Percentiles rank a stretch among this genome's conserved stretches.
These are phyloP conservation scores for Catajapyx aquilonaris DNA, from an alignment of 1,140 invertebrate species.

Conservation along the genomic window DNA sequence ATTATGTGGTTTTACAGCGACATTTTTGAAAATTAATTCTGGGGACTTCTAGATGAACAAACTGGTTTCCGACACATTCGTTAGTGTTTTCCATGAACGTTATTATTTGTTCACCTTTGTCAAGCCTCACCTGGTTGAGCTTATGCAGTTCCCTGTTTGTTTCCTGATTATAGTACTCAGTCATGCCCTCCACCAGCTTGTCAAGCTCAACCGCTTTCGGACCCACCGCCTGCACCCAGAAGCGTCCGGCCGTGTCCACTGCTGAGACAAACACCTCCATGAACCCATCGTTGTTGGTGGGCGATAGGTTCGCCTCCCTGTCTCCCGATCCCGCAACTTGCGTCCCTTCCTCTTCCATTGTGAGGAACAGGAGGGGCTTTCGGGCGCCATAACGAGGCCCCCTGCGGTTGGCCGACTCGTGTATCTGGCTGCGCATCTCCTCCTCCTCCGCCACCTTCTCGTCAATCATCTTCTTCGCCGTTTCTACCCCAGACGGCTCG, in stretches of 20 bases:
- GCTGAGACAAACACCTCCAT: slow-evolving; percentile 66
- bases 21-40: too few species aligned
- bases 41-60: too few species aligned
- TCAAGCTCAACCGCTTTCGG: slow-evolving; percentile 45
- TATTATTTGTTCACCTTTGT: too few species aligned
- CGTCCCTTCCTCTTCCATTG: too few species aligned
- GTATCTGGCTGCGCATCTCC: background rate
- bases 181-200: slow-evolving; percentile 51
- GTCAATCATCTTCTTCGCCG: background rate
- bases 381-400: too few species aligned
- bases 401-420: background rate
- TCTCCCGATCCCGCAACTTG: too few species aligned
- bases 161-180: slow-evolving; percentile 41
- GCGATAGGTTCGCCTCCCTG: slow-evolving; percentile 10
- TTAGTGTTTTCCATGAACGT: too few species aligned
- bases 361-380: too few species aligned
- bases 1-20: too few species aligned
- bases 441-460: background rate
- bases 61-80: too few species aligned
- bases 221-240: slow-evolving; percentile 57
- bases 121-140: slow-evolving; percentile 20
- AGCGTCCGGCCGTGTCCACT: slow-evolving; percentile 47
- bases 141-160: slow-evolving; percentile 35
- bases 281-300: slow-evolving; percentile 23
- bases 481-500: background rate